These are phyloP conservation scores for Sapajus apella DNA, from an alignment of 2,113 vertebrate genomes.

Conservation along the genomic window DNA sequence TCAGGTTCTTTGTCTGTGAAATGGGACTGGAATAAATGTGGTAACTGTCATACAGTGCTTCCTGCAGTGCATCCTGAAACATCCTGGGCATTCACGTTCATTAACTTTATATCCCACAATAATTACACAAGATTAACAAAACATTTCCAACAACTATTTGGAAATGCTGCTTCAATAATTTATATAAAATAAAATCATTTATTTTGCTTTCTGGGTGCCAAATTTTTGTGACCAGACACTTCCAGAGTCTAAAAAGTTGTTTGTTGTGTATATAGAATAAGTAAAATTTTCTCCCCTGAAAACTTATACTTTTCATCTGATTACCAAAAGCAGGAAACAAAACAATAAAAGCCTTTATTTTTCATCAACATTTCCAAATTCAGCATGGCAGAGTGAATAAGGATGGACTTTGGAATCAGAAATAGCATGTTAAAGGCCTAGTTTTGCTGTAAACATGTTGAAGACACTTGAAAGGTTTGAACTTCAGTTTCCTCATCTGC, in stretches of 20 bases:
- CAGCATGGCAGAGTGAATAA: background rate
- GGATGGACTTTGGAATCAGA: background rate
- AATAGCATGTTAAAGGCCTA: background rate
- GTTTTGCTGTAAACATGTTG: background rate
- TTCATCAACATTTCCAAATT: slow-evolving; percentile 22
- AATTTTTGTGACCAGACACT: background rate
- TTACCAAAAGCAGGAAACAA: background rate
- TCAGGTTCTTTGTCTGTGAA: background rate
- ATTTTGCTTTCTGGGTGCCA: background rate
- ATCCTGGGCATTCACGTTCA: background rate
- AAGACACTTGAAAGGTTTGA: background rate
- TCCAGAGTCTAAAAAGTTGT: background rate
- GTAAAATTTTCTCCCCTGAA: background rate
- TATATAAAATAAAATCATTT: background rate
- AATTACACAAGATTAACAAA: background rate
- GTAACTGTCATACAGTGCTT: background rate
- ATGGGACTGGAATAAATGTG: background rate
- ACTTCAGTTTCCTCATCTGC: background rate
- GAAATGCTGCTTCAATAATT: background rate
- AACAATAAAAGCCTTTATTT: background rate
- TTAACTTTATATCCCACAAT: background rate
- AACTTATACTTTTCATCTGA: background rate
- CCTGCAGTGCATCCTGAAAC: background rate
- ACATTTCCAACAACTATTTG: background rate
- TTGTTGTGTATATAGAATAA: background rate